Conservation (phyloP, 2,797 vertebrate species). For the Hipposideros larvatus region DNA sequence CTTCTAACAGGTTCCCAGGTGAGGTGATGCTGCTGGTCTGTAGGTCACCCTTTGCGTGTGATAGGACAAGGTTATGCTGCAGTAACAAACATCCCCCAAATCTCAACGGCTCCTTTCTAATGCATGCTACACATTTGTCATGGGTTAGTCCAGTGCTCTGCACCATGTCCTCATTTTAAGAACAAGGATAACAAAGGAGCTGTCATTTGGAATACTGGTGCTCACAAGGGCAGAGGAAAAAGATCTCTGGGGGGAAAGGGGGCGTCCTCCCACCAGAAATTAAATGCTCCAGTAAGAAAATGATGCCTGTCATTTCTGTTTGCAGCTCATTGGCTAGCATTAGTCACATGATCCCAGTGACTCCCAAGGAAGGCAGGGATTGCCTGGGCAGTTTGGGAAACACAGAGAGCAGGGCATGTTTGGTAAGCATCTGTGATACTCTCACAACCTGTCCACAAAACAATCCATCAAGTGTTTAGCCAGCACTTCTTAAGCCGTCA, state of each 20-base stretch:
- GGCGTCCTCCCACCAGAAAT: neutral
- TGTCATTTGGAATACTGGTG: neutral
- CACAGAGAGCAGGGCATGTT: neutral
- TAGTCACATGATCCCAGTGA: neutral
- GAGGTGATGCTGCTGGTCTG: neutral
- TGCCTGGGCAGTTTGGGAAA: neutral
- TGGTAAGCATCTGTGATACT: neutral
- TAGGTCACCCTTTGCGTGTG: neutral
- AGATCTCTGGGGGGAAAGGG: neutral
- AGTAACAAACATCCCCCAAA: neutral
- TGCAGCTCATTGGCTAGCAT: neutral
- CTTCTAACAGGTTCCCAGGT: neutral
- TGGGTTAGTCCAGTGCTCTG: neutral
- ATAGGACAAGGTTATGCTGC: neutral
- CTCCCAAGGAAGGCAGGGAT: neutral
- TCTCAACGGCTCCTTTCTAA: neutral
- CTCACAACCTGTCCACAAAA: neutral
- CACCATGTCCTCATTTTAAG: neutral
- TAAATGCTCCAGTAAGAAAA: neutral
- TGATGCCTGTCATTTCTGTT: neutral
- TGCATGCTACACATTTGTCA: rapidly evolving
- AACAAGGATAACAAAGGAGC: neutral
- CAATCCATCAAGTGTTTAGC: neutral
- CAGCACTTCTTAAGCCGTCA: neutral
- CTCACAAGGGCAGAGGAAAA: neutral